A percentile compares a stretch with the other conserved stretches of the same genome.
These are phyloP conservation scores for Catocala sponsa DNA, from an alignment of 2,888 invertebrate genomes.

Conservation along the genomic window DNA sequence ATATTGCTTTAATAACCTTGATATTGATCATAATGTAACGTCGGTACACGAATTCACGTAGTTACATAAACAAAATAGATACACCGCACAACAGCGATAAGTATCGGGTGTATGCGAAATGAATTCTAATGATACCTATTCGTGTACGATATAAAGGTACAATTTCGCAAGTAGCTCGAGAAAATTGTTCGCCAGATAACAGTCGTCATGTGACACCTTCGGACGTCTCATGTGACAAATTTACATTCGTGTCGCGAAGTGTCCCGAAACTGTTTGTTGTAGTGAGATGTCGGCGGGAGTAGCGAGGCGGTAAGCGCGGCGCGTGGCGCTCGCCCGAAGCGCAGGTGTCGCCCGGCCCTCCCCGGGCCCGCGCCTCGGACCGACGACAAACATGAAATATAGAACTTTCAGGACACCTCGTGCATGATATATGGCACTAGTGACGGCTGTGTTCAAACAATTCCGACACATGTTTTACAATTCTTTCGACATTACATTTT, in stretches of 20 bases:
- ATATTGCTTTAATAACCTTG: conserved; percentile 48
- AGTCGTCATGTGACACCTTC: conserved; percentile 68
- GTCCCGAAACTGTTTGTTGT: conserved; percentile 49
- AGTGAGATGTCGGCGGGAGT: conserved; percentile 35
- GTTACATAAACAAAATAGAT: conserved; percentile 57
- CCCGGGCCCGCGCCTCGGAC: conserved; percentile 55
- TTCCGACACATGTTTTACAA: conserved; percentile 52
- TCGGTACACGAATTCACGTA: conserved; percentile 50
- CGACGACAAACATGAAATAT: conserved; percentile 73
- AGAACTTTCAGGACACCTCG: conserved; percentile 66
- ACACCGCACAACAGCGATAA: conserved; percentile 56
- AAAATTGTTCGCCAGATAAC: conserved; percentile 69
- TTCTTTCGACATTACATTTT: conserved; percentile 47
- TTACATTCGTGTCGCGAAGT: conserved; percentile 69
- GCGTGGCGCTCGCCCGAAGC: conserved; percentile 43
- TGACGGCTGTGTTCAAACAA: conserved; percentile 64
- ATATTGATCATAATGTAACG: conserved; percentile 49
- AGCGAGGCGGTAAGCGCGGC: conserved; percentile 21
- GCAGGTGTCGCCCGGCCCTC: conserved; percentile 64
- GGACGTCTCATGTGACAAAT: conserved; percentile 71
- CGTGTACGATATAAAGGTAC: conserved; percentile 50
- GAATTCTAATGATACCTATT: conserved; percentile 66
- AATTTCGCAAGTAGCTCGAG: conserved; percentile 57
- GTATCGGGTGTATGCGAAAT: conserved; percentile 62
- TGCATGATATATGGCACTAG: conserved; percentile 74